Base-by-base conservation (phyloP, 2,888 invertebrate genomes). In the Drosophila prostipennis region DNA sequence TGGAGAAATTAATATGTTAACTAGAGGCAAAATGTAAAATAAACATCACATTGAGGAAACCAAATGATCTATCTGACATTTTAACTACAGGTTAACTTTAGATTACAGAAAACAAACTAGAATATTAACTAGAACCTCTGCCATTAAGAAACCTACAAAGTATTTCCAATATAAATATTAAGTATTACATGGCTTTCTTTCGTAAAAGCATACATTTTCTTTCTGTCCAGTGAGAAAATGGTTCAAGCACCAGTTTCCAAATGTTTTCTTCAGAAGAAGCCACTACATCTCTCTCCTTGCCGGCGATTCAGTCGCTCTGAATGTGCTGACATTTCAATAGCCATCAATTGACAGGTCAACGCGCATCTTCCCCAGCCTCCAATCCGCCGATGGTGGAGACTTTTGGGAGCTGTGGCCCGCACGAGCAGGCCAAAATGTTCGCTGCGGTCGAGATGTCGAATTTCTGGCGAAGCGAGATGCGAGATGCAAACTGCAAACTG, bases 321-420 rank as follows among this genome's bases (percentile, higher is more conserved):
- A 74, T 75, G 79, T 79, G 85, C 91, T 91, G 91, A 91, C 91
- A 91, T 91, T 91, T 91, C 91, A 91, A 91, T 91, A 91, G 91
- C 84, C 77, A 78, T 80, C 80, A 91, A 90, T 91, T 91, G 91
- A 91, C 91, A 91, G 91, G 89, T 91, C 90, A 91, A 91, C 91
- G 91, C 91, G 90, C 88, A 90, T 75, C 72, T 36, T 43, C 45
- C 8, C 26, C 42, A 42, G 59, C 26, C 49, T 37, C 36, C 42
- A 4, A 51, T 16, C 39, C 39, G 8, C 39, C 29, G 4, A 14
- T 10, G 59, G 23, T 6, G 5, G 16, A 14, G 16, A 14, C 13
- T n/a, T 63, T 60, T 39, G 60, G 59, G 34, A 63, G 60, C 40
- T 37, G 39, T 11, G 32, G 69, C 65, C 65, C 65, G 65, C 65